Base-by-base conservation (phyloP, 2,888 invertebrate species). In the Synanthedon myopaeformis region DNA sequence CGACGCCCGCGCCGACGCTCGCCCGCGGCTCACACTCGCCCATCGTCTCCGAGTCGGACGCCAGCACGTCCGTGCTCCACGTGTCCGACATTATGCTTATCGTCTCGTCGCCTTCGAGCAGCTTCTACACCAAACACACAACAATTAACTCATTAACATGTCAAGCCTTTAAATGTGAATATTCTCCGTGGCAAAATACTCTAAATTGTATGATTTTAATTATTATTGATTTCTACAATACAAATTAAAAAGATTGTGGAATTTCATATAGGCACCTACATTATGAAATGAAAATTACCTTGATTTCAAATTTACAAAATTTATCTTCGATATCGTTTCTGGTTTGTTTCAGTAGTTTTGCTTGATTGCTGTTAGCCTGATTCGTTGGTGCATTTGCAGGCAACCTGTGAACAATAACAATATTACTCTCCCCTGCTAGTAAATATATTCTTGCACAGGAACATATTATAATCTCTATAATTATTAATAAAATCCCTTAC, bases 1-100 rank as follows among this genome's bases (percentile, higher is more conserved):
- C 23, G 17, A 14, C 13, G 23, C 23, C 19, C 19, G 49, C 49
- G 17, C 49, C 49, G 4, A 3, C 19, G 5, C 17, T 3, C 4
- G 49, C 11, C 6, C 23, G 13, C 17, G 49, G 17, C 12, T 19
- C 49, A 8, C 93, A 92, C 23, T 93, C 93, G 61, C 97, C 97
- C 49, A 96, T 91, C 14, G 95, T 95, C 83, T 99, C 99, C 11
- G 96, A 97, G 80, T 99, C 99, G 54, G 97, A 97, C 0, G 98
- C 98, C 54, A 98, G 82, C 51, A 99, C 99, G 80, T 99, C 99
- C 0, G 99, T 99, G 63, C 97, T 97, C 99, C 99, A 99, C 0
- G 98, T 98, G 77, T 99, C 99, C 51, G 97, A 97, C 64, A 99
- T 97, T 69, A 98, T 93, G 42, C 98, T 98, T 64, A 97, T 94